These are phyloP conservation scores for Aphelocoma coerulescens DNA, from an alignment of 2,113 vertebrate genomes.

Conservation along the genomic window DNA sequence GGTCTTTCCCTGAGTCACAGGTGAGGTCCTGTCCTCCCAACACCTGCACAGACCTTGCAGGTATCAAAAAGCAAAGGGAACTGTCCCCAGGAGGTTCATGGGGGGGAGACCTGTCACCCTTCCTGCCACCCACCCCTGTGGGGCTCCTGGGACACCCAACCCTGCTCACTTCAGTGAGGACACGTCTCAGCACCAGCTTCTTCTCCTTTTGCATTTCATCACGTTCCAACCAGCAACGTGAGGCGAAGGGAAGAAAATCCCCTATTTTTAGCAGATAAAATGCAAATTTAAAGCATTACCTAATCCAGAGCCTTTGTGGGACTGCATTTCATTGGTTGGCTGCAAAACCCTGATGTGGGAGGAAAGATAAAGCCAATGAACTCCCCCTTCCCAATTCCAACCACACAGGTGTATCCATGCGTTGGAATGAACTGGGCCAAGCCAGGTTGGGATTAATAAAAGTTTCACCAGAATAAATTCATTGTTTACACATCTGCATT, in stretches of 20 bases:
- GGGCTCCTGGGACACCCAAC: not conserved
- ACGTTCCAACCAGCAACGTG: not conserved
- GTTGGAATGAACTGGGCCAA: not conserved
- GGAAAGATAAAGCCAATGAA: not conserved
- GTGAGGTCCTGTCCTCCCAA: not conserved
- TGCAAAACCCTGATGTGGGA: not conserved
- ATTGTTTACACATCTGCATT: too few relatives aligned
- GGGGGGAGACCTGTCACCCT: not conserved
- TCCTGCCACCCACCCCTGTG: not conserved
- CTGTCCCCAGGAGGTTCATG: not conserved
- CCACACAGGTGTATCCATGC: not conserved
- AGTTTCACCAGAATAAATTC: not conserved
- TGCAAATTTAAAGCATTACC: not conserved
- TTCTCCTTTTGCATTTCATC: not conserved
- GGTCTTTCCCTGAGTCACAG: not conserved
- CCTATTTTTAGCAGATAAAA: not conserved
- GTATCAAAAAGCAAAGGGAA: not conserved
- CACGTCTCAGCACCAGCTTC: rapidly evolving
- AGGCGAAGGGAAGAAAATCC: not conserved
- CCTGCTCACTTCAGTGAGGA: not conserved
- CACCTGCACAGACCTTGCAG: not conserved
- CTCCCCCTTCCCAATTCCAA: not conserved
- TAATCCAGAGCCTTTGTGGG: not conserved
- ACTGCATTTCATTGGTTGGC: not conserved
- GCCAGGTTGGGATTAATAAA: not conserved